A percentile compares a stretch with the other conserved stretches of the same genome.
phyloP scores from a whole-genome alignment of 2,113 vertebrate species.

The Megaptera novaeangliae region DNA sequence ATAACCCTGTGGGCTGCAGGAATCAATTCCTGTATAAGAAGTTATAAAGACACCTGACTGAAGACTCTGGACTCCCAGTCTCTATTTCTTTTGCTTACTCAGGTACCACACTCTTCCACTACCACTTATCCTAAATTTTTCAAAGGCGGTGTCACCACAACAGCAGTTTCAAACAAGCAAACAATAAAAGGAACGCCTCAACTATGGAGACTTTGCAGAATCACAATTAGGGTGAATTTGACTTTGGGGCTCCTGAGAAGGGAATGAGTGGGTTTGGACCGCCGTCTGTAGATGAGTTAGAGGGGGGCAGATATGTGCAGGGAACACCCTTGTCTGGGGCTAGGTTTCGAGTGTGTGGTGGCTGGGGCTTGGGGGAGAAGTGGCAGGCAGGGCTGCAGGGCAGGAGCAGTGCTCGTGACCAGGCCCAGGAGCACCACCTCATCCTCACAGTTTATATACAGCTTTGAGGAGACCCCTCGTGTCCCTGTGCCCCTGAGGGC shows the following conservation, averaged over 20 bases:
- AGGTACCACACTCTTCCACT: not conserved
- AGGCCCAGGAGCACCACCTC: not conserved
- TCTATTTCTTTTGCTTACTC: not conserved
- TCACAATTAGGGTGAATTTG: not conserved
- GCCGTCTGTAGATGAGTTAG: too few relatives aligned
- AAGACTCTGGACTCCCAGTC: not conserved
- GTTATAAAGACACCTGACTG: not conserved
- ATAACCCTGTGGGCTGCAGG: not conserved
- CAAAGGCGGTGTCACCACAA: not conserved
- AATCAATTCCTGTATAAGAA: not conserved
- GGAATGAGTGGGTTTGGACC: not conserved
- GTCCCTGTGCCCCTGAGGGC: not conserved
- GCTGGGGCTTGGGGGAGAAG: not conserved
- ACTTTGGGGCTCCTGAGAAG: not conserved
- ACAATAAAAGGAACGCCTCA: not conserved
- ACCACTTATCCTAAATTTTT: not conserved
- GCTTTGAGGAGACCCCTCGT: not conserved
- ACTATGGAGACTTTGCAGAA: not conserved
- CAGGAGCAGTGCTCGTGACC: not conserved
- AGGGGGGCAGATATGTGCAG: not conserved
- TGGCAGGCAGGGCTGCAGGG: not conserved
- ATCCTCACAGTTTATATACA: not conserved
- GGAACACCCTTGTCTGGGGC: not conserved
- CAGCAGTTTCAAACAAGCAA: not conserved
- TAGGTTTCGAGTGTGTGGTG: not conserved